phyloP scores from a whole-genome alignment of 2,113 vertebrate genomes.

The Bos javanicus region DNA sequence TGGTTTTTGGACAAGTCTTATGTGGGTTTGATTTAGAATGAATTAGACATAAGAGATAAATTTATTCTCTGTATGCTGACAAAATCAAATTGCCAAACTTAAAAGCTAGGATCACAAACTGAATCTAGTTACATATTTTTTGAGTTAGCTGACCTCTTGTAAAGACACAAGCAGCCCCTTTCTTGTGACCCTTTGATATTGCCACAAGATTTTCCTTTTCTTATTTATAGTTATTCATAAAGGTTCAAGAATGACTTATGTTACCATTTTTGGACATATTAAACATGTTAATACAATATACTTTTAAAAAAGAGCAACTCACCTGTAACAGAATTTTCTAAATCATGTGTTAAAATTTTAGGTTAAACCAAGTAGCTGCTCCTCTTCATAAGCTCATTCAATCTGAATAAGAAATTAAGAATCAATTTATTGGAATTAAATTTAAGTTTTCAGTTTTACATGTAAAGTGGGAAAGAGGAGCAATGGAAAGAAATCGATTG shows the following conservation, averaged over 20 bases:
- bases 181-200: conserved; percentile 2
- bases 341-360: not conserved
- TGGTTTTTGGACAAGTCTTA: not conserved
- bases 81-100: not conserved
- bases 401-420: conserved; percentile 31
- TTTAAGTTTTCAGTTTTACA: not conserved
- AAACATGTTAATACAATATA: not conserved
- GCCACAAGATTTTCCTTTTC: not conserved
- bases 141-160: not conserved
- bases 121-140: not conserved
- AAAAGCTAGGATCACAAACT: not conserved
- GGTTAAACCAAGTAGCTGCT: not conserved
- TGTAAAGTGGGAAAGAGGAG: not conserved
- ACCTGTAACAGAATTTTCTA: not conserved
- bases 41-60: not conserved
- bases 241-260: not conserved
- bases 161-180: not conserved
- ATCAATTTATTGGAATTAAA: not conserved
- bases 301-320: not conserved
- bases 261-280: not conserved
- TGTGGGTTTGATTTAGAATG: not conserved
- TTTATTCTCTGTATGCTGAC: not conserved
- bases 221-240: not conserved
- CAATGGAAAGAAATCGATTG: not conserved
- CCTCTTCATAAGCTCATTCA: not conserved